phyloP scores from a whole-genome alignment of 2,888 invertebrate species.

The Polia nebulosa region DNA sequence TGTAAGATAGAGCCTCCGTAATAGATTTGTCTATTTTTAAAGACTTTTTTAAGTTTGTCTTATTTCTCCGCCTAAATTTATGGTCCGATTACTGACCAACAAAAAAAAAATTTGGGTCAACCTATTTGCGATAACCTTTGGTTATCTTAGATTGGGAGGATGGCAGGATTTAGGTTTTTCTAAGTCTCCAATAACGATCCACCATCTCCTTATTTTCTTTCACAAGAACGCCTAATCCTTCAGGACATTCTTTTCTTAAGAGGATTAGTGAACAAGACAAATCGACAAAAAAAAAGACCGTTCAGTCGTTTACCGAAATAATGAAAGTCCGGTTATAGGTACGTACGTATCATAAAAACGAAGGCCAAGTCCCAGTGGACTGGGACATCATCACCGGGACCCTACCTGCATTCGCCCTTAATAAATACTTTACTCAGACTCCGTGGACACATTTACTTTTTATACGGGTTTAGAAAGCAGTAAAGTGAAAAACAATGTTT shows the following conservation, averaged over 20 bases:
- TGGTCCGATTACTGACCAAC: too few relatives aligned
- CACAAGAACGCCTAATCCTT: neutral
- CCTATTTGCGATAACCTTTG: too few relatives aligned
- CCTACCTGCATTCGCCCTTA: slow-evolving; percentile 68
- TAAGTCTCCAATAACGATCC: slow-evolving; percentile 9
- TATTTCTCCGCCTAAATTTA: too few relatives aligned
- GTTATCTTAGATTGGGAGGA: neutral
- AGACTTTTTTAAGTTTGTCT: too few relatives aligned
- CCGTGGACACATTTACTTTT: slow-evolving; percentile 71
- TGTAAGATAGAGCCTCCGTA: too few relatives aligned
- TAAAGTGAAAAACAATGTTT: slow-evolving; percentile 73
- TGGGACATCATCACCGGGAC: slow-evolving; percentile 39
- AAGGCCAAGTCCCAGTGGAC: slow-evolving; percentile 73
- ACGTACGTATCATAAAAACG: slow-evolving; percentile 74
- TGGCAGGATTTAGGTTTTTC: neutral
- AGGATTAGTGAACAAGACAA: neutral
- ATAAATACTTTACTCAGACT: slow-evolving; percentile 80
- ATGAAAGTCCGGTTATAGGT: slow-evolving; percentile 59
- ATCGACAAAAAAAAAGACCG: neutral
- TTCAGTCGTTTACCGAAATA: slow-evolving; percentile 46
- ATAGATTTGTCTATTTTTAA: too few relatives aligned
- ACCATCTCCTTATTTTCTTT: neutral
- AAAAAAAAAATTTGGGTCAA: too few relatives aligned
- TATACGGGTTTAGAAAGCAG: slow-evolving; percentile 70
- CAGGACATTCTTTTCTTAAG: neutral